Percentiles rank a stretch among this genome's conserved stretches.
phyloP scores from a whole-genome alignment of 2,113 vertebrate genomes.

The Hucho hucho region DNA sequence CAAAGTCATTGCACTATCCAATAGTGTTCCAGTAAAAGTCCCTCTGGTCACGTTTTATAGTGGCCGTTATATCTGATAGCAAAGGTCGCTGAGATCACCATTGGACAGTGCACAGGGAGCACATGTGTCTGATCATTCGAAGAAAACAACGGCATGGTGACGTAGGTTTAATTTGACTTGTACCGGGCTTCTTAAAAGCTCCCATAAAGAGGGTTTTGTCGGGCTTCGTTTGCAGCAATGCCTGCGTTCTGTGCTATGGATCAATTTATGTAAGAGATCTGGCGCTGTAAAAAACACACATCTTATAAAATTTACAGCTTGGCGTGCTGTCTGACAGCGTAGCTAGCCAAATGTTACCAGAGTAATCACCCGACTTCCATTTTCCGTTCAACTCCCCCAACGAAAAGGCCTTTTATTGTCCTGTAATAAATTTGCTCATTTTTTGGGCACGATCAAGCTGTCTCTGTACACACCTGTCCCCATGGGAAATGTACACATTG shows the following conservation, averaged over 20 bases:
- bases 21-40: constrained; percentile 11
- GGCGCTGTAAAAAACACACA: constrained; percentile 31
- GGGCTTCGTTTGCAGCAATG: not conserved
- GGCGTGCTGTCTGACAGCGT: constrained; percentile 9
- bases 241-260: not conserved
- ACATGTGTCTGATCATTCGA: constrained; percentile 42
- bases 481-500: not conserved
- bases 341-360: constrained; percentile 14
- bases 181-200: constrained; percentile 28
- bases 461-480: not conserved
- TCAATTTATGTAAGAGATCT: constrained; percentile 29
- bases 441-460: not conserved
- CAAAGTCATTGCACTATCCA: constrained; percentile 2
- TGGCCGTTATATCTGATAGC: constrained; percentile 33
- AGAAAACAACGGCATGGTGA: constrained; percentile 22
- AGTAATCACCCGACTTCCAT: constrained; percentile 18
- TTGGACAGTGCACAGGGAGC: constrained; percentile 42
- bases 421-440: constrained; percentile 2
- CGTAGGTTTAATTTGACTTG: constrained; percentile 30
- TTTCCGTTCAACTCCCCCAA: constrained; percentile 12
- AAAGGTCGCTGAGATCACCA: constrained; percentile 51
- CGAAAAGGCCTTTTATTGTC: constrained; percentile 16
- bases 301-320: constrained; percentile 28
- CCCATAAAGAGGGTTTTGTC: constrained; percentile 23
- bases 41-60: constrained; percentile 39